These are phyloP conservation scores for Pseudococcus viburni DNA, from an alignment of 2,888 invertebrate species.

Conservation along the genomic window DNA sequence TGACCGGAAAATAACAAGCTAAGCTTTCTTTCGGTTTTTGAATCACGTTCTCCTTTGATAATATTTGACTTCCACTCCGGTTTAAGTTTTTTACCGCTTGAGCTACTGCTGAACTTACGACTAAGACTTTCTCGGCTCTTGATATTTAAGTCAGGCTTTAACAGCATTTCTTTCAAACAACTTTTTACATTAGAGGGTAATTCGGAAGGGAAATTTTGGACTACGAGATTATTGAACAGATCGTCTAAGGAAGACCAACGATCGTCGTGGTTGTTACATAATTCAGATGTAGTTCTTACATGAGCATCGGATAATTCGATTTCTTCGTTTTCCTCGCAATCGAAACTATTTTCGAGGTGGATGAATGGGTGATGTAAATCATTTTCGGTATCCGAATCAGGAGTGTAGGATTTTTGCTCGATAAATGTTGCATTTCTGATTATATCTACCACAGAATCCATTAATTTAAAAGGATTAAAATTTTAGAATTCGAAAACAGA, in stretches of 20 bases:
- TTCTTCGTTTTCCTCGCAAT: background rate
- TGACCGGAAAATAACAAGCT: background rate
- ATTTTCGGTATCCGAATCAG: background rate
- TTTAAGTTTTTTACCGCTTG: background rate
- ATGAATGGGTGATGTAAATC: background rate
- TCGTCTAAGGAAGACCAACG: constrained; percentile 27
- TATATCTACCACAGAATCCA: constrained; percentile 30
- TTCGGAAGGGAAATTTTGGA: background rate
- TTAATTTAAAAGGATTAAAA: background rate
- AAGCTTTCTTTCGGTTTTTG: constrained; percentile 9
- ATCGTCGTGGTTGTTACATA: background rate
- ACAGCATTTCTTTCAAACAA: constrained; percentile 1
- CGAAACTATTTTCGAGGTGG: background rate
- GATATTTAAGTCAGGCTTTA: background rate
- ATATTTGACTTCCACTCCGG: background rate
- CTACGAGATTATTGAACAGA: background rate
- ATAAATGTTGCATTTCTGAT: background rate
- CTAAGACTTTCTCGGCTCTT: background rate
- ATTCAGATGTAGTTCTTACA: background rate
- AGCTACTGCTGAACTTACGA: constrained; percentile 36
- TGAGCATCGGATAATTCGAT: constrained; percentile 20
- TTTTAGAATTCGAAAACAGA: background rate
- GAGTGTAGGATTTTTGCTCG: background rate
- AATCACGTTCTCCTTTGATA: constrained; percentile 3
- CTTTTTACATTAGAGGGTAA: background rate